Base-by-base conservation (phyloP, 2,888 invertebrate species). In the Diaprepes abbreviatus region DNA sequence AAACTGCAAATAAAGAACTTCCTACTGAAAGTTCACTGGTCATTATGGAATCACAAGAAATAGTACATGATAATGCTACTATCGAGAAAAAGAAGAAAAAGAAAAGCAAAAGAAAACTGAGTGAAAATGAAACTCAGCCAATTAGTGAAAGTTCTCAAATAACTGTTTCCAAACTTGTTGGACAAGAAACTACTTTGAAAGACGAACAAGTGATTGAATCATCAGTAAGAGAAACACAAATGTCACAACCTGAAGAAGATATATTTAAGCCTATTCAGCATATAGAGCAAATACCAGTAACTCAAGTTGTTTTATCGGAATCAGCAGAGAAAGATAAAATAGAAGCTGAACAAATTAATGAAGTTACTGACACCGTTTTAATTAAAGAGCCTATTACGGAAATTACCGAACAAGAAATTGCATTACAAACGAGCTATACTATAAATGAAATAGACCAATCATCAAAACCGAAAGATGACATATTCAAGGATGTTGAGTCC, bases 71-170 rank as follows among this genome's bases (percentile, higher is more conserved):
- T 14, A 10, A 12, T 57, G 0, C 21, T 3, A 24, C 10, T 43
- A 9, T 12, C 5, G 48, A 48, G 12, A 60, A 60, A 17, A 48
- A 45, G 36, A 45, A 45, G 31, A 45, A 43, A 33, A 60, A 60
- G 19, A 60, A 35, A 17, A 17, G 31, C 1, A 59, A 33, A 5
- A 35, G 21, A 4, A 48, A 19, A 33, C 28, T 16, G 10, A n/a
- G 3, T 17, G 28, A 40, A 38, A 40, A 43, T 9, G 24, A 38
- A 40, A n/a, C n/a, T n/a, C n/a, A n/a, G n/a, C n/a, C n/a, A n/a
- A n/a, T n/a, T n/a, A n/a, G n/a, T n/a, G n/a, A n/a, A n/a, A n/a
- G n/a, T n/a, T n/a, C n/a, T n/a, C n/a, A n/a, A n/a, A n/a, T n/a
- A 52, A 16, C n/a, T 17, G 21, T 1, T 48, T 21, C 21, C 12